Conservation (phyloP, 2,888 invertebrate species). For the Sesia apiformis region DNA sequence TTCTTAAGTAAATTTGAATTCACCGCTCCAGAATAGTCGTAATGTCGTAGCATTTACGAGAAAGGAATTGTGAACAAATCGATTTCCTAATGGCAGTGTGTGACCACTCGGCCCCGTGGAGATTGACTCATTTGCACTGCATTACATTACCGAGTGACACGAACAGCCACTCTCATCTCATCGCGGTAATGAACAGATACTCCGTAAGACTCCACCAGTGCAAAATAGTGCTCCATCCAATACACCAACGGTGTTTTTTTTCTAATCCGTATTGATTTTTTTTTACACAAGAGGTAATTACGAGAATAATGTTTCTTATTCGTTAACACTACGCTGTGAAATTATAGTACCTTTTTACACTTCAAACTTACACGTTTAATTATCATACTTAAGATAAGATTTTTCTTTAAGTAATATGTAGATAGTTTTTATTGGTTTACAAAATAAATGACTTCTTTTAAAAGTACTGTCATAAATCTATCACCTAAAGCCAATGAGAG, state of each 20-base stretch:
- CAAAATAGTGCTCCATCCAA: background rate
- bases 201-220: conserved; percentile 24
- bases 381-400: no score
- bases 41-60: conserved; percentile 5
- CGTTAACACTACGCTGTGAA: no score
- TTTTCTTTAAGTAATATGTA: no score
- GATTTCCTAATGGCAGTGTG: conserved; percentile 66
- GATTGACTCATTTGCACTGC: conserved; percentile 75
- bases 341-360: no score
- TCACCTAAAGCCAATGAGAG: no score
- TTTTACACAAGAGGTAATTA: background rate
- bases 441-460: no score
- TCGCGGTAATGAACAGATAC: conserved; percentile 54
- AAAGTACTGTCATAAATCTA: no score
- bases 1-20: conserved; percentile 26
- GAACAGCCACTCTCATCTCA: conserved; percentile 67
- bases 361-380: no score
- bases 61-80: conserved; percentile 48
- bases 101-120: conserved; percentile 56
- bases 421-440: no score
- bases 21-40: conserved; percentile 4
- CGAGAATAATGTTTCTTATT: no score
- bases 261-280: background rate
- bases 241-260: background rate
- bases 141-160: conserved; percentile 71